phyloP scores from a whole-genome alignment of 2,888 invertebrate genomes.

The Mythimna albipuncta region DNA sequence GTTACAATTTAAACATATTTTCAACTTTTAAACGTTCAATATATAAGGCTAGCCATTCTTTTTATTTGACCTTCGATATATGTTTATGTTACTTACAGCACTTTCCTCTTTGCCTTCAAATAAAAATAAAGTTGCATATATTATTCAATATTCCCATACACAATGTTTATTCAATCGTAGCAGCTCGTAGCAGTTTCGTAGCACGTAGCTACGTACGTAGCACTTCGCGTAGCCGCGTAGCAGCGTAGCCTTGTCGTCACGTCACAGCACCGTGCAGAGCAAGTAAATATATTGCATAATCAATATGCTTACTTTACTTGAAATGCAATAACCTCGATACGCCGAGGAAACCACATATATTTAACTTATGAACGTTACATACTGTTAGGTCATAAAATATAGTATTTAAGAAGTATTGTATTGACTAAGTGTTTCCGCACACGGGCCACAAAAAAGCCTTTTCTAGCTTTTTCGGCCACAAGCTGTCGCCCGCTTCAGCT shows the following conservation, averaged over 20 bases:
- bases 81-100: neutral
- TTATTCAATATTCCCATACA: conserved; percentile 26
- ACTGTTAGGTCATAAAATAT: no score
- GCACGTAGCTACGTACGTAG: conserved; percentile 56
- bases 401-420: no score
- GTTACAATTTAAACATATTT: no score
- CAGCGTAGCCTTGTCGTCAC: conserved; percentile 48
- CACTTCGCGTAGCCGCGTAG: conserved; percentile 42
- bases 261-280: conserved; percentile 55
- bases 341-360: neutral
- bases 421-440: no score
- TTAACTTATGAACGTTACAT: neutral
- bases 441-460: no score
- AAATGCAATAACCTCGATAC: conserved; percentile 47
- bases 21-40: no score
- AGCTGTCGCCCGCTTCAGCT: no score
- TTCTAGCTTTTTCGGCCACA: no score
- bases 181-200: conserved; percentile 55
- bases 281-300: conserved; percentile 59
- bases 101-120: neutral
- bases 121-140: conserved; percentile 9
- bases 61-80: no score
- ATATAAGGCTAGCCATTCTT: no score
- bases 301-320: conserved; percentile 47
- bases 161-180: conserved; percentile 48